phyloP scores from a whole-genome alignment of 2,113 vertebrate species.

The Clarias batrachus region DNA sequence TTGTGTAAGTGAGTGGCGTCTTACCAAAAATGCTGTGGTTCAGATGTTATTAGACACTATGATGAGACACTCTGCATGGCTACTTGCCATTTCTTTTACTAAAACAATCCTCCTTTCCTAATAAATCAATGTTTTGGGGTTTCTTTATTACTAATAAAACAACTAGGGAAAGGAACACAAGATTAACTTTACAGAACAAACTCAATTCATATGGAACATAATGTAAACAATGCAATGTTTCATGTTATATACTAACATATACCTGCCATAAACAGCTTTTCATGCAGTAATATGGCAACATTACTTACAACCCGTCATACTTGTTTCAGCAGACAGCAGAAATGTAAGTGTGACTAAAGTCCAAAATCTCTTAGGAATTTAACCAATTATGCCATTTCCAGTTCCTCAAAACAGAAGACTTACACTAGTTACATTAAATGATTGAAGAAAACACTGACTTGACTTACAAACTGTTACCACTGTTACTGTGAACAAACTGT shows the following conservation, averaged over 20 bases:
- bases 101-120: neutral
- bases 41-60: neutral
- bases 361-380: neutral
- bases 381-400: neutral
- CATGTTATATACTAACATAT: neutral
- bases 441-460: neutral
- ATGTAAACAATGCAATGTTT: neutral
- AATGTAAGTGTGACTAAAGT: neutral
- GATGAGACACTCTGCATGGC: neutral
- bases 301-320: neutral
- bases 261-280: neutral
- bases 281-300: neutral
- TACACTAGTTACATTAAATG: neutral
- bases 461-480: neutral
- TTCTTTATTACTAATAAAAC: neutral
- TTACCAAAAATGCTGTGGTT: neutral
- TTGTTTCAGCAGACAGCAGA: slow-evolving; percentile 1
- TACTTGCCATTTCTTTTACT: neutral
- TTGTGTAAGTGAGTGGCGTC: neutral
- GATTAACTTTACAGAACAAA: neutral
- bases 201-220: neutral
- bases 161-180: neutral
- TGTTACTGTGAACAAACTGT: neutral
- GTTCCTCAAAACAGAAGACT: neutral
- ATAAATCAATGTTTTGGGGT: neutral